phyloP scores from a whole-genome alignment of 2,797 vertebrate genomes.

The Falco berigora region DNA sequence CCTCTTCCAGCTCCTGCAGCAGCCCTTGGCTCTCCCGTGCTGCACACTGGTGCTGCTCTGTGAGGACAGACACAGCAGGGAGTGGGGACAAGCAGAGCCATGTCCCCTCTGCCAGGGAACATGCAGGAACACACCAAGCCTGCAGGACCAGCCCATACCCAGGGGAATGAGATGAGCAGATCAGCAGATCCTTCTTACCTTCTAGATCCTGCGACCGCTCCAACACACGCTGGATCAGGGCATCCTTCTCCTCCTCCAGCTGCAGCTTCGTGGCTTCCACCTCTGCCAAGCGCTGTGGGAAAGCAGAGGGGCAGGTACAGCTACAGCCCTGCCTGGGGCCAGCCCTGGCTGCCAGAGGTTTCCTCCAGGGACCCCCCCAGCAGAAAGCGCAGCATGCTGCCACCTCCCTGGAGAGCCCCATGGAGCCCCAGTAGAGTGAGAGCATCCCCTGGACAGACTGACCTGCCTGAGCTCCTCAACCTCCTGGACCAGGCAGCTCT shows the following conservation, averaged over 20 bases:
- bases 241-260: constrained; percentile 65
- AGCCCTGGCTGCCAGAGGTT: neutral
- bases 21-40: constrained; percentile 54
- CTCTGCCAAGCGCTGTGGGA: constrained; percentile 52
- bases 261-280: constrained; percentile 59
- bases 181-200: constrained; percentile 20
- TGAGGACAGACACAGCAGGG: neutral
- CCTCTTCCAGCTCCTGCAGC: constrained; percentile 76
- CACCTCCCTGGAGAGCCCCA: neutral
- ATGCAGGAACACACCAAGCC: rapidly evolving
- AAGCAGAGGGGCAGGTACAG: neutral
- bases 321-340: neutral
- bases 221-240: constrained; percentile 37
- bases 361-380: neutral
- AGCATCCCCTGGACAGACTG: neutral
- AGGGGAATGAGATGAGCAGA: rapidly evolving
- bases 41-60: constrained; percentile 50
- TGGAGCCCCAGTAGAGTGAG: neutral
- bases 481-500: constrained; percentile 65
- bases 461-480: constrained; percentile 70
- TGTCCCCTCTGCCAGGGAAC: too few species aligned
- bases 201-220: constrained; percentile 67
- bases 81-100: rapidly evolving
- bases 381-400: rapidly evolving
- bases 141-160: neutral